Base-by-base conservation (phyloP, 2,888 invertebrate species). In the Hoplodrina blanda region DNA sequence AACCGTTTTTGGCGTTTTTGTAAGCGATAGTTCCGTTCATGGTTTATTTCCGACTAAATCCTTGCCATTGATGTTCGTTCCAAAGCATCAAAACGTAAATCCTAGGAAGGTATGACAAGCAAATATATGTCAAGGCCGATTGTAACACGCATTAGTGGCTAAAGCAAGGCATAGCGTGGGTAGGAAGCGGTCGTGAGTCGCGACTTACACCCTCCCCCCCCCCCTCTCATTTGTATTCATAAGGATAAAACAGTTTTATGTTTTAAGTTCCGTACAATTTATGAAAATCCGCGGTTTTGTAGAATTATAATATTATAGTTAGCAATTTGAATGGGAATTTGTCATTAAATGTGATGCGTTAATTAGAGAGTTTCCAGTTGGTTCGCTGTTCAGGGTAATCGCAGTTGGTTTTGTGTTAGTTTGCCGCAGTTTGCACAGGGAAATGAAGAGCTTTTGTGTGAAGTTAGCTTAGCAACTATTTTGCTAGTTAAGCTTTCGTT, bases 141-240 rank as follows among this genome's bases (percentile, higher is more conserved):
- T 74, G 65, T 78, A 81, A 78, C 80, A 83, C 79, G 83, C 81
- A 79, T 82, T 83, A 78, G 78, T 74, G 64, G 77, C 55, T 63
- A 57, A 69, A 73, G 80, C 69, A 70, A 68, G 70, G 65, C 65
- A 70, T 80, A 41, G 68, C 60, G 68, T 49, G 70, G 82, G 63
- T 69, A 75, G 84, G 76, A 81, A 83, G 73, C 62, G 73, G 75
- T 65, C 73, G 69, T 65, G 60, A 71, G 59, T 68, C 33, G 72
- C 62, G 60, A 72, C 62, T 63, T 59, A 44, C 25, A 13, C 46
- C 15, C 13, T 54, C 19, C 46, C 15, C 15, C 62, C n/a, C 37
- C 0, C 49, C 50, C 19, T 61, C 69, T 88, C 85, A 89, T 90
- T 89, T 82, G 81, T 87, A 89, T 89, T 88, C 87, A 87, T 81